These are phyloP conservation scores for Omphaloscelis lunosa DNA, from an alignment of 2,888 invertebrate species.

Conservation along the genomic window DNA sequence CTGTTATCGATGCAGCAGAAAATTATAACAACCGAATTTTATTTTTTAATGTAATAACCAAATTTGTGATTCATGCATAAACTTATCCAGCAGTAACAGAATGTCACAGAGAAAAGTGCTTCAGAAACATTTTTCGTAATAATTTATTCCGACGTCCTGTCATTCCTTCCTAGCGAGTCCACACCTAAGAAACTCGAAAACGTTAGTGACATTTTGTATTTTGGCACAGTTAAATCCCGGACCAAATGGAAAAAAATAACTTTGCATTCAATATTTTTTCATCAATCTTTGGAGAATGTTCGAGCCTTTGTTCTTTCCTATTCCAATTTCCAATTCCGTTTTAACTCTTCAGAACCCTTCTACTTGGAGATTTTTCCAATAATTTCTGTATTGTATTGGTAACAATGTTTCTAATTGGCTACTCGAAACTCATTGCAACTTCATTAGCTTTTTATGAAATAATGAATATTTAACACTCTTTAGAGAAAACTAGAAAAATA, in stretches of 20 bases:
- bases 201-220: constrained; percentile 59
- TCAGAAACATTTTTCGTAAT: constrained; percentile 72
- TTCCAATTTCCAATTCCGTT: constrained; percentile 28
- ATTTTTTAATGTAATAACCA: background rate
- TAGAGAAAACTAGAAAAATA: background rate
- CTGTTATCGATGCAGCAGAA: background rate
- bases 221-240: constrained; percentile 32
- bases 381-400: constrained; percentile 24
- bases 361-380: constrained; percentile 27
- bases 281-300: constrained; percentile 33
- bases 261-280: constrained; percentile 47
- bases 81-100: constrained; percentile 14
- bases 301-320: constrained; percentile 27
- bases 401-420: constrained; percentile 35
- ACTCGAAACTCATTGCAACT: background rate
- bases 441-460: background rate
- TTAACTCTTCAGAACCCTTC: constrained; percentile 17
- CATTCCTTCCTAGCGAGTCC: constrained; percentile 58
- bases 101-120: constrained; percentile 59
- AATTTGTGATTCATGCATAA: constrained; percentile 17
- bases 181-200: constrained; percentile 60
- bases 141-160: constrained; percentile 73
- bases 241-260: constrained; percentile 28
- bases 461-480: background rate
- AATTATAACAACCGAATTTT: background rate